Evolutionary conservation across 1,140 invertebrate species (phyloP).

Genomic region (Drosophila orena): DNA sequence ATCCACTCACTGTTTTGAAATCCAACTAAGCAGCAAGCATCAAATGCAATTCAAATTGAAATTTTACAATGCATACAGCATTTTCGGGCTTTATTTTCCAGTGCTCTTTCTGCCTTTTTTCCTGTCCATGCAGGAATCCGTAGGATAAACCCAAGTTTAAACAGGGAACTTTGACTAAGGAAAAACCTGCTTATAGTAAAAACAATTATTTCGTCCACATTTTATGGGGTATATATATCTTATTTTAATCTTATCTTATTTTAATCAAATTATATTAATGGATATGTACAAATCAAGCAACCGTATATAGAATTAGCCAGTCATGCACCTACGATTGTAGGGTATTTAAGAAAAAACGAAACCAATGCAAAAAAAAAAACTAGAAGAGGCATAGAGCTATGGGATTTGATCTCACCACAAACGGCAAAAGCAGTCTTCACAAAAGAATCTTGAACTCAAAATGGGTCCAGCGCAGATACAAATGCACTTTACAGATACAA

Average conservation of each 20-base stretch:
- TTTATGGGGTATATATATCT: no score
- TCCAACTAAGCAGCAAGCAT: conserved; percentile 67
- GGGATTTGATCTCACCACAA: conserved; percentile 25
- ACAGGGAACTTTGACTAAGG: conserved; percentile 1
- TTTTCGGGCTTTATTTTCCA: conserved; percentile 41
- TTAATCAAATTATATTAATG: no score
- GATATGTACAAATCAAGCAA: no score
- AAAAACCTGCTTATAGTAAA: no score
- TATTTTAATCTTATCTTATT: no score
- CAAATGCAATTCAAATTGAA: conserved; percentile 70
- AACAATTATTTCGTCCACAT: no score
- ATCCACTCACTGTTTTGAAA: conserved; percentile 12
- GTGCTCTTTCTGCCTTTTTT: conserved; percentile 4
- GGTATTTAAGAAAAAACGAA: neutral
- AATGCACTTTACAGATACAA: conserved; percentile 30
- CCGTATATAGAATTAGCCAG: no score
- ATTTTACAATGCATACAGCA: conserved; percentile 62
- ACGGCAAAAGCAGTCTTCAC: conserved; percentile 26
- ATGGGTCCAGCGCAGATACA: conserved; percentile 48
- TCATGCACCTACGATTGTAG: neutral
- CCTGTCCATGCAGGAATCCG: conserved; percentile 3
- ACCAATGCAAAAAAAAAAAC: conserved; percentile 4
- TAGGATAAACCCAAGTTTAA: neutral
- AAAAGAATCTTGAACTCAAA: conserved; percentile 69
- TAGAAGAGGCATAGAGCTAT: conserved; percentile 9